phyloP scores from a whole-genome alignment of 1,140 invertebrate genomes.

The Drosophila obscura region DNA sequence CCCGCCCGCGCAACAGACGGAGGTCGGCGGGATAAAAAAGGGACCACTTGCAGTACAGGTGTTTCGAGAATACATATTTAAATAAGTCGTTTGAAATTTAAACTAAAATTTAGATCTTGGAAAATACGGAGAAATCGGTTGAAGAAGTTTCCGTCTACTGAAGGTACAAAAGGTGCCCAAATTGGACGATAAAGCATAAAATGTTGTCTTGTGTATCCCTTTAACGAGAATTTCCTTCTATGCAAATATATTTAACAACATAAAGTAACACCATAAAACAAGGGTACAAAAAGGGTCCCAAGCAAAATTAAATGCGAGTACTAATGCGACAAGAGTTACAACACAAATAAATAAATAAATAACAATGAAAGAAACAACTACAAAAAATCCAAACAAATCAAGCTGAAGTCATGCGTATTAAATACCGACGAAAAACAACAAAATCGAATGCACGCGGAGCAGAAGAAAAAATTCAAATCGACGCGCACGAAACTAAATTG shows the following conservation, averaged over 20 bases:
- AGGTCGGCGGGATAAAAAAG: no score
- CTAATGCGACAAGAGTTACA: slow-evolving; percentile 63
- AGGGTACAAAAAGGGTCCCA: slow-evolving; percentile 46
- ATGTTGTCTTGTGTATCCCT: no score
- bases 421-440: slow-evolving; percentile 49
- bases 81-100: neutral
- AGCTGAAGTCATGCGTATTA: slow-evolving; percentile 76
- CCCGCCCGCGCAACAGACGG: no score
- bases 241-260: slow-evolving; percentile 1
- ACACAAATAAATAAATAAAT: slow-evolving; percentile 56
- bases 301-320: slow-evolving; percentile 15
- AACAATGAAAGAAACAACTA: slow-evolving; percentile 28
- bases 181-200: no score
- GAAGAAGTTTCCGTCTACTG: no score
- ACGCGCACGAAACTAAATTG: slow-evolving; percentile 75
- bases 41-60: no score
- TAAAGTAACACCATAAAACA: slow-evolving; percentile 14
- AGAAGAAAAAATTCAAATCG: slow-evolving; percentile 56
- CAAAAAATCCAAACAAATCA: slow-evolving; percentile 21
- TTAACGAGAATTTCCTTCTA: no score
- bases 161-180: neutral
- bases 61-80: neutral
- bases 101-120: no score
- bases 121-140: no score
- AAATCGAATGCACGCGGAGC: slow-evolving; percentile 27